phyloP scores from a whole-genome alignment of 2,888 invertebrate species.

The Andrena trimmerana region DNA sequence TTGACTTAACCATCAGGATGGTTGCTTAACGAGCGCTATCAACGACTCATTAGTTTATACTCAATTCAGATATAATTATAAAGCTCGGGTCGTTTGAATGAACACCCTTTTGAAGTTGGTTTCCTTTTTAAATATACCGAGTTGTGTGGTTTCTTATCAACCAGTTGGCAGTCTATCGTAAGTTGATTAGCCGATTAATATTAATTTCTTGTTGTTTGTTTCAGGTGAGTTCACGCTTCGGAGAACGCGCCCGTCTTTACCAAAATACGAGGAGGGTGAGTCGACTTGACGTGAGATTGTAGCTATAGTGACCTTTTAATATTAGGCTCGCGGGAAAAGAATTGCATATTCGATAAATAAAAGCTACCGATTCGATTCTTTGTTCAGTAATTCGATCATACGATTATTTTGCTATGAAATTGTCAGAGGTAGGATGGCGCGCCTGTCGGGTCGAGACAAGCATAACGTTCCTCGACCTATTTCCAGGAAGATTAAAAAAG shows the following conservation, averaged over 20 bases:
- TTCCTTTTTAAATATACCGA: background rate
- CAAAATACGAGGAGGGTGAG: background rate
- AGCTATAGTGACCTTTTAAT: background rate
- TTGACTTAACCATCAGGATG: background rate
- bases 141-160: background rate
- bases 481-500: slow-evolving; percentile 24
- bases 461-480: background rate
- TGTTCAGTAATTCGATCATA: too few relatives aligned
- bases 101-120: slow-evolving; percentile 3
- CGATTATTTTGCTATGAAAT: too few relatives aligned
- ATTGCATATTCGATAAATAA: background rate
- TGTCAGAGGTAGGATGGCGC: too few relatives aligned
- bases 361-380: background rate
- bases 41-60: background rate
- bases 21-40: background rate
- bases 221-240: slow-evolving; percentile 18
- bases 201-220: slow-evolving; percentile 3
- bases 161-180: background rate
- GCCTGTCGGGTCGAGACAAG: background rate
- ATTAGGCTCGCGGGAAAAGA: too few relatives aligned
- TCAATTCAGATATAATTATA: background rate
- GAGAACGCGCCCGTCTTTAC: background rate
- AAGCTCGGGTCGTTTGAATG: slow-evolving; percentile 2
- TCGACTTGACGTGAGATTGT: background rate
- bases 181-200: background rate